A percentile compares a stretch with the other conserved stretches of the same genome.
Evolutionary conservation across 2,888 invertebrate species (phyloP).

Genomic region (Eristalis intricaria): DNA sequence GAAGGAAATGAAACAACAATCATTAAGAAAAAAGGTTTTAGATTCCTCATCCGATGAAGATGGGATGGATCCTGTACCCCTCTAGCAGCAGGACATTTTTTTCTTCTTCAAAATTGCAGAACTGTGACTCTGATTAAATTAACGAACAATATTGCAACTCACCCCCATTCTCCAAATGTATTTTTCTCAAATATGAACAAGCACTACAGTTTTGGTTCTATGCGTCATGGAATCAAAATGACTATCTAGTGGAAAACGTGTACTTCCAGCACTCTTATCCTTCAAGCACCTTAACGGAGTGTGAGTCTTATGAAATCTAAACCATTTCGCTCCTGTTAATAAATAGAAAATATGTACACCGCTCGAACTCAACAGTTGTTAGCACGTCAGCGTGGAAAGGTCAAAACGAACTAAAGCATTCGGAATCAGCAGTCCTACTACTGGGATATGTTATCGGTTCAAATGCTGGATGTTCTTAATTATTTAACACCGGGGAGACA

Average conservation of each 20-base stretch:
- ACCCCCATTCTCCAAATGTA: neutral
- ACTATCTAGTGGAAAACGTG: too few relatives aligned
- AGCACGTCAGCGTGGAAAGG: neutral
- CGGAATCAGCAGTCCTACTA: neutral
- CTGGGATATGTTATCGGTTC: neutral
- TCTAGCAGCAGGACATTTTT: too few relatives aligned
- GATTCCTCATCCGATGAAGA: too few relatives aligned
- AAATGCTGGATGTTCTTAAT: conserved; percentile 16
- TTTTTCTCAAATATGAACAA: neutral
- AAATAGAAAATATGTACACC: neutral
- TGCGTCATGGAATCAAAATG: too few relatives aligned
- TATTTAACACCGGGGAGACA: conserved; percentile 22
- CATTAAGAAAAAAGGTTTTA: too few relatives aligned
- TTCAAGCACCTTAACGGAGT: neutral
- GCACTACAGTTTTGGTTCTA: neutral
- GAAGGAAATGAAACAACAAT: too few relatives aligned
- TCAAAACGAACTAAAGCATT: conserved; percentile 21
- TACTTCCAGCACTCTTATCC: too few relatives aligned
- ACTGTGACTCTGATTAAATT: too few relatives aligned
- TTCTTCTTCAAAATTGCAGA: too few relatives aligned
- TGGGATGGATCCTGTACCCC: too few relatives aligned
- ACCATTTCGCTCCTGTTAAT: neutral
- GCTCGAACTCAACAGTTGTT: conserved; percentile 10
- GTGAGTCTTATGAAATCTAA: neutral
- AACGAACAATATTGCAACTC: neutral